Evolutionary conservation across 2,113 vertebrate species (phyloP).

Genomic region (Daubentonia madagascariensis): DNA sequence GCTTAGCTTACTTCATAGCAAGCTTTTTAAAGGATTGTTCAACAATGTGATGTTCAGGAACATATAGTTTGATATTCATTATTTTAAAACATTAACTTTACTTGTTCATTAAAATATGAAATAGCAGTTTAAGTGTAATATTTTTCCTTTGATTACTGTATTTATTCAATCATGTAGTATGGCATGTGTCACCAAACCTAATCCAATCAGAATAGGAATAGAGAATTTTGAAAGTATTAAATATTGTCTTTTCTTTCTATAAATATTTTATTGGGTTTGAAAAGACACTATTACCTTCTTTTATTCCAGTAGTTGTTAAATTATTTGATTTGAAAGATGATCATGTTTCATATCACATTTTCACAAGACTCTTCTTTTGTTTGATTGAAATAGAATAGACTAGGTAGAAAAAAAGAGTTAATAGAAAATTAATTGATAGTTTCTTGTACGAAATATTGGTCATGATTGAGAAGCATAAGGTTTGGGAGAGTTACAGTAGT

Average conservation of each 20-base stretch:
- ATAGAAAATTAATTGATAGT: background rate
- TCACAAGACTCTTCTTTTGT: background rate
- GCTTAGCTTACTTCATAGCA: background rate
- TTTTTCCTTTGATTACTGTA: background rate
- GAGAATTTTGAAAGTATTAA: background rate
- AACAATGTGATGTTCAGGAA: background rate
- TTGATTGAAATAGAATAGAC: background rate
- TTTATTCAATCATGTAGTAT: background rate
- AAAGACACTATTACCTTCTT: background rate
- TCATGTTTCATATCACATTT: background rate
- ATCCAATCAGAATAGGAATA: background rate
- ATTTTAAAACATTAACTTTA: background rate
- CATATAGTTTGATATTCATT: background rate
- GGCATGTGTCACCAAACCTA: background rate
- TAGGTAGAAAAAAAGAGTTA: background rate
- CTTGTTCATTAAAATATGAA: background rate
- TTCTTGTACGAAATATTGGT: background rate
- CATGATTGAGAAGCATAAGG: background rate
- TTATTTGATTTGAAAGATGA: background rate
- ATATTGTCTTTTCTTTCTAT: background rate
- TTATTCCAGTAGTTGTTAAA: background rate
- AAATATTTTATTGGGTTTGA: background rate
- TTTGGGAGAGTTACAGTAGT: background rate
- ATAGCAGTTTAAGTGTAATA: background rate
- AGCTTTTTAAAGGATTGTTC: background rate